Conservation (phyloP, 2,113 vertebrate genomes). For the Ascaphus truei region DNA sequence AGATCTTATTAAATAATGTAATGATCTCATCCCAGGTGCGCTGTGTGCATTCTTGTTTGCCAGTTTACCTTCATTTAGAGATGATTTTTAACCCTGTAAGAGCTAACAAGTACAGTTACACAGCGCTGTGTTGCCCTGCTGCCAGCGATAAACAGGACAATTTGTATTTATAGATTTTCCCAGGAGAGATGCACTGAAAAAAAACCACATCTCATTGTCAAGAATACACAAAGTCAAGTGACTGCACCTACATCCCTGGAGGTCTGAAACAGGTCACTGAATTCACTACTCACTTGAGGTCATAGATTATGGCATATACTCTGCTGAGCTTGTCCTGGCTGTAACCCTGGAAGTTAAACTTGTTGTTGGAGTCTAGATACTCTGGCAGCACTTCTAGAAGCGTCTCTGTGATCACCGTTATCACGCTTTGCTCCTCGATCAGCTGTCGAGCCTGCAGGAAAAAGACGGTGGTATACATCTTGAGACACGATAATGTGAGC, state of each 20-base stretch:
- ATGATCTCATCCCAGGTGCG: too few relatives aligned
- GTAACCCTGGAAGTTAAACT: conserved; percentile 92
- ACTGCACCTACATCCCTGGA: conserved; percentile 10
- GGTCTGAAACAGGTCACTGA: background rate
- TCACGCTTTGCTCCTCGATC: conserved; percentile 89
- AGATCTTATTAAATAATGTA: too few relatives aligned
- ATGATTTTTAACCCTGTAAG: too few relatives aligned
- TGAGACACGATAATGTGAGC: background rate
- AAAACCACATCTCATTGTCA: too few relatives aligned
- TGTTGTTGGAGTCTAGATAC: conserved; percentile 81
- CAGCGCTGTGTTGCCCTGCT: too few relatives aligned
- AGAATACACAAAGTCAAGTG: too few relatives aligned
- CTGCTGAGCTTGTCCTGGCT: conserved; percentile 86
- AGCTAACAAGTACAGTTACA: too few relatives aligned
- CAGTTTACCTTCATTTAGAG: too few relatives aligned
- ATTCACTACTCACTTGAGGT: conserved; percentile 79
- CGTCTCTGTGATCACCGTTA: conserved; percentile 84
- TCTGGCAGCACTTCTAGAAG: conserved; percentile 85
- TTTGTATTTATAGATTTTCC: too few relatives aligned
- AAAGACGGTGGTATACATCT: background rate
- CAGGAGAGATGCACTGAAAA: too few relatives aligned
- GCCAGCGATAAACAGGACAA: too few relatives aligned
- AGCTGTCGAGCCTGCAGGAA: conserved; percentile 81
- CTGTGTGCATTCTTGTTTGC: too few relatives aligned
- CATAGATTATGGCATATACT: conserved; percentile 88